Conservation (phyloP, 1,140 invertebrate species). For the Paraescarpia echinospica region DNA sequence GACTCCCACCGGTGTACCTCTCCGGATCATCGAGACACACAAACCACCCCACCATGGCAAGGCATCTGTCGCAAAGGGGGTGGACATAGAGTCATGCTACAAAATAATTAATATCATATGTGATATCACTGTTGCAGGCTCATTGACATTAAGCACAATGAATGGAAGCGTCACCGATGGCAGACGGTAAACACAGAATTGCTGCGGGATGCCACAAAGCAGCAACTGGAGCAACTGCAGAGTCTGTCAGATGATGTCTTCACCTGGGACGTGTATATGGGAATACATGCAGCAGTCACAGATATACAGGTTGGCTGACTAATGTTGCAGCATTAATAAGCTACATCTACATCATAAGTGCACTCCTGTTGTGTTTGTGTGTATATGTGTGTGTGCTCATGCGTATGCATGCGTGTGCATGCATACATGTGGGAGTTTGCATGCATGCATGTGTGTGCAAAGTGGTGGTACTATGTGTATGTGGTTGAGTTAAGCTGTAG, state of each 20-base stretch:
- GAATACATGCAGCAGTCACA: conserved; percentile 54
- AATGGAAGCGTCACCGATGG: conserved; percentile 58
- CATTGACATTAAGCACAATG: conserved; percentile 52
- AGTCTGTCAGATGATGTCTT: conserved; percentile 50
- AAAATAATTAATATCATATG: not conserved
- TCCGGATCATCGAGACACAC: too few relatives aligned
- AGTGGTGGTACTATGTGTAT: not conserved
- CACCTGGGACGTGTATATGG: conserved; percentile 54
- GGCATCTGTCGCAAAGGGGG: too few relatives aligned
- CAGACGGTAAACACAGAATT: conserved; percentile 56
- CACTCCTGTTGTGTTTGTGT: too few relatives aligned
- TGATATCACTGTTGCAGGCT: conserved; percentile 35
- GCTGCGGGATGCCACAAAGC: conserved; percentile 51
- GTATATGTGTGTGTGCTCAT: too few relatives aligned
- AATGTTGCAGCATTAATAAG: not conserved
- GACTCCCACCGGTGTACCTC: too few relatives aligned
- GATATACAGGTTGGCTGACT: conserved; percentile 48
- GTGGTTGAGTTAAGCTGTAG: not conserved
- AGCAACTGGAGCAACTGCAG: conserved; percentile 52
- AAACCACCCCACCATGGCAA: too few relatives aligned
- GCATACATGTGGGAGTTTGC: not conserved
- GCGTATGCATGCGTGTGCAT: not conserved
- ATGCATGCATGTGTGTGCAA: not conserved
- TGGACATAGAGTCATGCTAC: too few relatives aligned
- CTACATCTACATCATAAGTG: not conserved